Percentiles rank a stretch among this genome's conserved stretches.
These are phyloP conservation scores for Arothron firmamentum DNA, from an alignment of 2,113 vertebrate species.

Conservation along the genomic window DNA sequence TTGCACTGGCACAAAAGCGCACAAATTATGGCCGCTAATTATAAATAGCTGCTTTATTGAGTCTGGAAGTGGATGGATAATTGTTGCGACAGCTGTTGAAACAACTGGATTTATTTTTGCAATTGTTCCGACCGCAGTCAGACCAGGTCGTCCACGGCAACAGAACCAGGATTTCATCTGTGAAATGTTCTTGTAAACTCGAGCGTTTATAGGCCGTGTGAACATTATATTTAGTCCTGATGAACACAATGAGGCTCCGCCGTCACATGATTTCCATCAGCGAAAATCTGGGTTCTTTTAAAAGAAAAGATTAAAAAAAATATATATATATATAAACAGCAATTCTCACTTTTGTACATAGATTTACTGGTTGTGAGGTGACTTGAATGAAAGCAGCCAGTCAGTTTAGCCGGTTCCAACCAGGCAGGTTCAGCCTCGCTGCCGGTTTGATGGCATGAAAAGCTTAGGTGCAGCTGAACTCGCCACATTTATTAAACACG, in stretches of 20 bases:
- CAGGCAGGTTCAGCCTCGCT: too few species aligned
- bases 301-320: not conserved
- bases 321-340: too few species aligned
- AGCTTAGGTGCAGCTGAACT: too few species aligned
- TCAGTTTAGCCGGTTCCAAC: too few species aligned
- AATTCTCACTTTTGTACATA: too few species aligned
- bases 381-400: too few species aligned
- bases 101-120: constrained; percentile 52
- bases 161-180: constrained; percentile 4
- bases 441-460: too few species aligned
- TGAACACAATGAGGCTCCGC: too few species aligned
- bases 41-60: constrained; percentile 55
- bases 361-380: too few species aligned
- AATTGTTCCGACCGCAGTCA: constrained; percentile 13
- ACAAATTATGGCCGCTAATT: constrained; percentile 41
- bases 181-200: constrained; percentile 14
- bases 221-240: not conserved
- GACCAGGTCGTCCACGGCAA: not conserved
- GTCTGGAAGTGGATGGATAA: constrained; percentile 51
- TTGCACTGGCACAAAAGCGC: constrained; percentile 38
- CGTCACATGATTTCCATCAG: too few species aligned
- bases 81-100: constrained; percentile 46
- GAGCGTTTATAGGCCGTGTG: not conserved
- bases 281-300: not conserved
- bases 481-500: too few species aligned